Evolutionary conservation across 2,888 invertebrate species (phyloP), one percentile per base, ranked within the genome.

Genomic region (Coelopa pilipes): DNA sequence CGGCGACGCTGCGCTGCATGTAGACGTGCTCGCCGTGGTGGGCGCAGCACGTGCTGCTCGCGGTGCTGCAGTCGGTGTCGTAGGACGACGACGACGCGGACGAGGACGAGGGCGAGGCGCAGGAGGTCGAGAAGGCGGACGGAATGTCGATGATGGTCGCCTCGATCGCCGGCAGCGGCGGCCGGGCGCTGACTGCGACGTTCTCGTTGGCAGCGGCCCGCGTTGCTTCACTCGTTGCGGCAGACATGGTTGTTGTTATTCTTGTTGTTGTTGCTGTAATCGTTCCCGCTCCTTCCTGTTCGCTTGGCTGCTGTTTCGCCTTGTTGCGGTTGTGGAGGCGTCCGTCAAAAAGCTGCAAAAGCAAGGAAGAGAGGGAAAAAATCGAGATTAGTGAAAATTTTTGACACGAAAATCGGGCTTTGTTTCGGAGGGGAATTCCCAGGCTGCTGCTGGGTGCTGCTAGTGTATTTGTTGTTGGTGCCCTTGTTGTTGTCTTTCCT

Each of bases 81-180:
- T 85, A 85, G 73, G 83, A 84, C 62, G 78, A 76, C 65, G 77
- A 80, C 55, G 78, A 74, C 2, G 75, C 68, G 13, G n/a, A n/a
- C n/a, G n/a, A n/a, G n/a, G n/a, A n/a, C n/a, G n/a, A n/a, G n/a
- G n/a, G n/a, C n/a, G n/a, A n/a, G n/a, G n/a, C 85, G 70, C 85
- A 85, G 73, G 83, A 84, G 57, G 78, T 75, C 65, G 77, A 80
- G 55, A 77, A 74, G 1, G 75, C 68, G 13, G 76, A 75, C 80
- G 84, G 84, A 84, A 85, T 85, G 84, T 85, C 85, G 81, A 85
- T 85, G 76, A 85, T 84, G 77, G 81, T 85, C 75, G 82, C 81
- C 78, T 78, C 77, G 76, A 78, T 78, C 66, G 78, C 74, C 59
- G 78, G 74, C 63, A 74, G 70, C 7, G 53, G 49, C n/a, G 53